Base-by-base conservation (phyloP, 2,113 vertebrate species). In the Motacilla tschutschensis region DNA sequence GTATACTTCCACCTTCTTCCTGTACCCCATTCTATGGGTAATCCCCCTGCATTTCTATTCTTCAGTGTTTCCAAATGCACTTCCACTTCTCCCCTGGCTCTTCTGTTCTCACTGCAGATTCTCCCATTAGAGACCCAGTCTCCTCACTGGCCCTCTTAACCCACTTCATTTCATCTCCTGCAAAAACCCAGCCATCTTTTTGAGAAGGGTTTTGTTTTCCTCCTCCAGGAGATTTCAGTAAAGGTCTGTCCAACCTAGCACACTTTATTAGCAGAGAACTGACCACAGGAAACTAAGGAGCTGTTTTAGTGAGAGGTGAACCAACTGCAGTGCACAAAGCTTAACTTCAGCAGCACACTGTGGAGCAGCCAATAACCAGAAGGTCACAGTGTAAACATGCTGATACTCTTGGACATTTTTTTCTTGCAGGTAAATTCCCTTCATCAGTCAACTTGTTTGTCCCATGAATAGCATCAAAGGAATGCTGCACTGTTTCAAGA, bases 391-490 rank as follows among this genome's bases (percentile, higher is more conserved):
- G 6, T n/a, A 81, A 79, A 40, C 47, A 36, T 14, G 40, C 38
- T 57, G 70, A 53, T 43, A 41, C 47, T 62, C 67, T 63, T 58
- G 57, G 57, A 28, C 40, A 31, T 51, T 66, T 53, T 54, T 40
- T 47, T 64, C 86, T 59, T 70, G 51, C 78, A 91, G 86, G 83
- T 93, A 58, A 88, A 63, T 86, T 86, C 81, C n/a, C 69, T 83
- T 76, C 71, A 82, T 81, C 24, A 83, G 55, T 88, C 83, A 83
- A 82, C 40, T 86, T 84, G 47, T 60, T 91, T 89, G 64, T 57
- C 59, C 71, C 64, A 66, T 73, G 67, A 85, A 86, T 38, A 92
- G 63, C 66, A 84, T 50, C 63, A 81, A 79, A 92, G 67, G 80
- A 92, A 94, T 43, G 63, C 54, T 78, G 40, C 16, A 18, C 50